Base-by-base conservation (phyloP, 2,888 invertebrate genomes). In the Polietes domitor region DNA sequence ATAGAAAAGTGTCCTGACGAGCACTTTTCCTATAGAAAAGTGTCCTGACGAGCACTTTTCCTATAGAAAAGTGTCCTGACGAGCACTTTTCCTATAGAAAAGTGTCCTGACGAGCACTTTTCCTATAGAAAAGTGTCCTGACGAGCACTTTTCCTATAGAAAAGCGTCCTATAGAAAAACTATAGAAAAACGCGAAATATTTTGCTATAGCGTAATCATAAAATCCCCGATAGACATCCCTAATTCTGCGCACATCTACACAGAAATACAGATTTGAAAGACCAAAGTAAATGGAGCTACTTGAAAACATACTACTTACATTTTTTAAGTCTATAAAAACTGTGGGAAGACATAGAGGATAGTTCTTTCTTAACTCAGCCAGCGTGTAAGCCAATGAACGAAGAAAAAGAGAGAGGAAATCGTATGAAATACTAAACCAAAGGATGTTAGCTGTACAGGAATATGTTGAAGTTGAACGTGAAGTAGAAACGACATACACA, bases 381-480 rank as follows among this genome's bases (percentile, higher is more conserved):
- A 71, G 19, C 19, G 61, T 61, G n/a, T 26, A 24, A 26, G 26
- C 28, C 58, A 26, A 58, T 58, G 10, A 15, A 58, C 26, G 2
- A 55, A 4, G 37, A 28, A 55, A 21, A 61, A n/a, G 61, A 26
- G 24, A n/a, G 61, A n/a, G 37, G 65, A 37, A 68, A 43, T 43
- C 43, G 21, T 68, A 68, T 21, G 43, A 6, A 81, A 83, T 73
- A 85, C 85, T 84, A 85, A 80, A 82, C 83, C 83, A 81, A 79
- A 83, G 86, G 86, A 86, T 65, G 50, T 76, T 50, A 84, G 83
- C n/a, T 73, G n/a, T 43, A 65, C 65, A 55, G n/a, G 74, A 55
- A 63, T 71, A 58, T 26, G 70, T 17, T 88, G 68, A 85, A 75
- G 74, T 70, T 72, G 77, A 75, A 72, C n/a, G n/a, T n/a, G n/a